Base-by-base conservation (phyloP, 1,140 invertebrate genomes). In the Drosophila lacteicornis region DNA sequence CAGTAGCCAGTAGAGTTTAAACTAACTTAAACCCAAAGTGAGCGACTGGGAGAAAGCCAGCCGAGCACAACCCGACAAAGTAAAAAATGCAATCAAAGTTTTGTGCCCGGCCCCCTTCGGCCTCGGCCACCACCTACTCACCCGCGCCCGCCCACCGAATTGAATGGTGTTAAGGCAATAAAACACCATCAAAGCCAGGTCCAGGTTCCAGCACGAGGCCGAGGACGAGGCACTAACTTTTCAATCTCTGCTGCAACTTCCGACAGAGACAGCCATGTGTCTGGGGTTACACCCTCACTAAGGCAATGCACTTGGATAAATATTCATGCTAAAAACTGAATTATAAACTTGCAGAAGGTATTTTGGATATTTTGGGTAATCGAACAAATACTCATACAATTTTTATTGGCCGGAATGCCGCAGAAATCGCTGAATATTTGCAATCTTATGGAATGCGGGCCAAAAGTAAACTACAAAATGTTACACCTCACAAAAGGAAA, bases 81-180 rank as follows among this genome's bases (percentile, higher is more conserved):
- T 46, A 71, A 60, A 78, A 84, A 90, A 90, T 90, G 85, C 85
- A 90, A 90, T 90, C 85, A 90, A 90, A 90, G 81, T 90, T 90
- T 90, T 79, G 49, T 66, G 74, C 57, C 53, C 58, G 9, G 22
- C 45, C 17, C 42, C 42, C 13, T 25, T 15, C 12, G n/a, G 22
- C 42, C 45, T 30, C 30, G 33, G 19, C 43, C 53, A 61, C 43
- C 53, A 61, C 47, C 17, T 36, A 22, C 30, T 22, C 19, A n/a
- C 43, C 53, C 55, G 40, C 17, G 1, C 33, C 58, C 30, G 9
- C 13, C 22, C 38, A 36, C 50, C 76, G 67, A 51, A 71, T 75
- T 70, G 57, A 60, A 56, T 68, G 80, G 84, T 87, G 84, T 87
- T 88, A 87, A 90, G 59, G 85, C 84, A 87, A 87, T 87, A 87